A percentile compares a stretch with the other conserved stretches of the same genome.
Evolutionary conservation across 2,113 vertebrate genomes (phyloP).

Genomic region (Holacanthus passer): DNA sequence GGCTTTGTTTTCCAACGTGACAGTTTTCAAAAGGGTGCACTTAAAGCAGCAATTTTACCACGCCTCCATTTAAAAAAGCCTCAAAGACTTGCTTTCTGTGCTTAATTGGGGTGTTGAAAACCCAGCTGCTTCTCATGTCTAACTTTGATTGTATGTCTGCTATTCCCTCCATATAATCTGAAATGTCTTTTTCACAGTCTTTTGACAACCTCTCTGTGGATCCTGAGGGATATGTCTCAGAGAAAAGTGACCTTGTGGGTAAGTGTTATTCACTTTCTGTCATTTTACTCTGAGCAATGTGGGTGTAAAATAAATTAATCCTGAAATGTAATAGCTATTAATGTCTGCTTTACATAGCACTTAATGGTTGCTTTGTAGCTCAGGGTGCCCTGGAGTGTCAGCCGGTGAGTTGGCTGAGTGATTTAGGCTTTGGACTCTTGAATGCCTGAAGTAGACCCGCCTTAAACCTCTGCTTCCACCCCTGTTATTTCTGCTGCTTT

Average conservation of each 20-base stretch:
- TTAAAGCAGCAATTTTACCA: slow-evolving; percentile 63
- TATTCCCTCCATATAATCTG: slow-evolving; percentile 46
- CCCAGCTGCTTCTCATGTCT: slow-evolving; percentile 65
- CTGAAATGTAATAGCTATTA: slow-evolving; percentile 47
- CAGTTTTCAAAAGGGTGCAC: slow-evolving; percentile 48
- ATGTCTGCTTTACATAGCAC: slow-evolving; percentile 32
- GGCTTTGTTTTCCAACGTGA: slow-evolving; percentile 49
- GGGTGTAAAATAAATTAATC: slow-evolving; percentile 16
- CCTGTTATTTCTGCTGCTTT: slow-evolving; percentile 78
- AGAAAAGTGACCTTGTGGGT: slow-evolving; percentile 88
- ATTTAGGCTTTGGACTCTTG: slow-evolving; percentile 54
- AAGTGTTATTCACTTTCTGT: slow-evolving; percentile 48
- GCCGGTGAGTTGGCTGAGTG: slow-evolving; percentile 45
- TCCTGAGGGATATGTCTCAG: slow-evolving; percentile 87
- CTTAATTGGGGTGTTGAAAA: slow-evolving; percentile 69
- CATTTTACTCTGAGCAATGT: slow-evolving; percentile 18
- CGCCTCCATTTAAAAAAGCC: slow-evolving; percentile 60
- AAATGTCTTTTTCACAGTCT: slow-evolving; percentile 85
- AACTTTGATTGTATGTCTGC: slow-evolving; percentile 64
- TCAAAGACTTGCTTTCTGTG: slow-evolving; percentile 65
- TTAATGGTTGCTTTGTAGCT: slow-evolving; percentile 39
- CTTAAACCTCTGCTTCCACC: slow-evolving; percentile 72
- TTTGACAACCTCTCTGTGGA: slow-evolving; percentile 94
- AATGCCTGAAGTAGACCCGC: slow-evolving; percentile 77
- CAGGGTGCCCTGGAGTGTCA: slow-evolving; percentile 40